These are phyloP conservation scores for Hydrochoerus hydrochaeris DNA, from an alignment of 2,113 vertebrate species.

Conservation along the genomic window DNA sequence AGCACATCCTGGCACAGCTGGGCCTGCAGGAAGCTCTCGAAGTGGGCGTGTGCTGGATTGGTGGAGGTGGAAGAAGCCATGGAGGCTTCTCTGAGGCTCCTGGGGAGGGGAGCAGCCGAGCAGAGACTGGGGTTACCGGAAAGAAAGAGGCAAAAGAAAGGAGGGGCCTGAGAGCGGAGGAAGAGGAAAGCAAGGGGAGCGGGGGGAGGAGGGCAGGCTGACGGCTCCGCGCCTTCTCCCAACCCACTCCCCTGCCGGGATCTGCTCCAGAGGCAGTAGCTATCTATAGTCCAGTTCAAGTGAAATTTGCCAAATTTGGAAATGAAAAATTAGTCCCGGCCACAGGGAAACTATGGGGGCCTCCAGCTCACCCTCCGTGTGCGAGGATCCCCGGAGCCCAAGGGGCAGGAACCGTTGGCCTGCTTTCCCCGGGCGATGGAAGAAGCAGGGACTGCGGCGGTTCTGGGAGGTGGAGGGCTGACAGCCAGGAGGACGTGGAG, in stretches of 20 bases:
- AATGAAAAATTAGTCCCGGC: slow-evolving; percentile 12
- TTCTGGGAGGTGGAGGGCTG: not conserved
- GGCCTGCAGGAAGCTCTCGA: slow-evolving; percentile 91
- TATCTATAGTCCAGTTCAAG: not conserved
- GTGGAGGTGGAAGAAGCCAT: slow-evolving; percentile 58
- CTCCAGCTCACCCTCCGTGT: not conserved
- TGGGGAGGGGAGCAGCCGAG: not conserved
- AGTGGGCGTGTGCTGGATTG: slow-evolving; percentile 89
- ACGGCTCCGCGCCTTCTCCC: not conserved
- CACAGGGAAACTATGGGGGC: not conserved
- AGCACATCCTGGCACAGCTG: slow-evolving; percentile 90
- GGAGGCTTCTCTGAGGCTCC: not conserved
- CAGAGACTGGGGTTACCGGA: not conserved
- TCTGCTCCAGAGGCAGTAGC: not conserved
- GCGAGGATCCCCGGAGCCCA: not conserved
- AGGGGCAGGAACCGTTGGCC: not conserved
- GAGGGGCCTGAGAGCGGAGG: not conserved
- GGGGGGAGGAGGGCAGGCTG: not conserved
- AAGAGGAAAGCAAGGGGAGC: not conserved
- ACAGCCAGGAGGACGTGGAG: not conserved
- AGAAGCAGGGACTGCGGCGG: not conserved
- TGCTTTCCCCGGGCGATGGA: not conserved
- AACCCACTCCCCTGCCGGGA: not conserved
- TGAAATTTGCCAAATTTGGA: slow-evolving; percentile 59
- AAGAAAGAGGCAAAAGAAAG: not conserved